Evolutionary conservation across 2,888 invertebrate species (phyloP), one percentile per base, ranked within the genome.

Genomic region (Epistrophe eligans): DNA sequence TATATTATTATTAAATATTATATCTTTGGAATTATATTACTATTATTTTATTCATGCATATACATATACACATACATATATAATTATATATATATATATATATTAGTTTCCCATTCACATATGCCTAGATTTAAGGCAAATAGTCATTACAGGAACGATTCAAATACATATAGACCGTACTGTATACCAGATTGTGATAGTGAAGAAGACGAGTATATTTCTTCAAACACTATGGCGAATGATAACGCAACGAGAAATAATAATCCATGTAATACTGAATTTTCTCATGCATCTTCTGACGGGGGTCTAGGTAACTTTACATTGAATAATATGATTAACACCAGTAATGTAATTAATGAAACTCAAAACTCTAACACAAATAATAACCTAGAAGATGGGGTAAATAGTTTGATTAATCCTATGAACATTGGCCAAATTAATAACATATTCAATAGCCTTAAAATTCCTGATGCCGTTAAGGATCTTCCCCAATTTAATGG

Each of bases 401-500:
- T 3, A n/a, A 35, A 35, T 15, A 24, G 17, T 58, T 24, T 35
- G 8, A 58, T 2, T n/a, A 58, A 5, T 17, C n/a, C 15, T 15
- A n/a, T 11, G 17, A 58, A 35, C 28, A 32, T 17, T 15, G 8
- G 5, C 17, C 11, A 15, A 58, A n/a, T 35, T 17, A 35, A 17
- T 58, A n/a, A 32, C 10, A 52, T 52, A 1, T 55, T 52, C 19
- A 24, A 52, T 7, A 17, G 52, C 6, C 24, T 55, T 5, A 50
- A 52, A 43, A 72, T 72, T 28, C 58, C 72, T 0, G 72, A 72
- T 17, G 58, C 43, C 13, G 40, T 72, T n/a, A 72, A 72, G 19
- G 72, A 72, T 72, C 32, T 58, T 32, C 58, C 58, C 3, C 57
- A 45, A 45, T 58, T 72, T 38, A 38, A 28, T 43, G 43, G 58